Evolutionary conservation across 2,797 vertebrate genomes (phyloP).

Genomic region (Poecilia wingei): DNA sequence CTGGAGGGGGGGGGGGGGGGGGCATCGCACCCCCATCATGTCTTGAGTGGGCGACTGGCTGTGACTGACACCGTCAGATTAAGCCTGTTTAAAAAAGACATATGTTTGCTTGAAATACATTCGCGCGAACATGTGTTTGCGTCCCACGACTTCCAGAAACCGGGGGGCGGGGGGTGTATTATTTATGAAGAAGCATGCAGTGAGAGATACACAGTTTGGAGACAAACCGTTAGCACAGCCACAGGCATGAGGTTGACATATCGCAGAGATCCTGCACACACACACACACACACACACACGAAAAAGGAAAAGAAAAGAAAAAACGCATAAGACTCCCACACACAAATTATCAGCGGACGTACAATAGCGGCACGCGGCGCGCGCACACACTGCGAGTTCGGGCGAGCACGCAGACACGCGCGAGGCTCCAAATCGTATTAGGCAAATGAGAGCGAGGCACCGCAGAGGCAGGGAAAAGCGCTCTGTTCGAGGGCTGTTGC

Average conservation of each 20-base stretch:
- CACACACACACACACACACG: background rate
- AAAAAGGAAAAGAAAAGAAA: background rate
- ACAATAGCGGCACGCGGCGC: constrained; percentile 18
- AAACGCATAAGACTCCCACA: constrained; percentile 31
- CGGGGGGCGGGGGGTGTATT: constrained; percentile 30
- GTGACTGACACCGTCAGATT: constrained; percentile 69
- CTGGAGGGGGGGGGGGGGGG: background rate
- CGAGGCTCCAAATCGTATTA: constrained; percentile 68
- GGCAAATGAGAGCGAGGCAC: constrained; percentile 64
- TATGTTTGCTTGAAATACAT: constrained; percentile 49
- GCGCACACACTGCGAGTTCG: background rate
- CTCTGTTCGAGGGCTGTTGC: constrained; percentile 52
- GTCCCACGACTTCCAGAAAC: constrained; percentile 62
- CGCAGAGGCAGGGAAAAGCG: constrained; percentile 35
- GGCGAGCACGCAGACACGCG: constrained; percentile 22
- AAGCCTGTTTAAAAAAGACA: constrained; percentile 65
- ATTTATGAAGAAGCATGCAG: constrained; percentile 64
- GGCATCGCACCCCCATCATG: constrained; percentile 39
- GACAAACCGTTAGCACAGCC: constrained; percentile 44
- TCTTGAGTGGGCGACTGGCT: constrained; percentile 69
- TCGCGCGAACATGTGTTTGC: constrained; percentile 30
- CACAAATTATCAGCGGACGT: constrained; percentile 26
- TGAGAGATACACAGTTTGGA: constrained; percentile 40
- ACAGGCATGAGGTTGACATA: constrained; percentile 39
- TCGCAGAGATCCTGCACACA: constrained; percentile 6